A percentile compares a stretch with the other conserved stretches of the same genome.
These are phyloP conservation scores for Colostygia pectinataria DNA, from an alignment of 2,888 invertebrate species.

Conservation along the genomic window DNA sequence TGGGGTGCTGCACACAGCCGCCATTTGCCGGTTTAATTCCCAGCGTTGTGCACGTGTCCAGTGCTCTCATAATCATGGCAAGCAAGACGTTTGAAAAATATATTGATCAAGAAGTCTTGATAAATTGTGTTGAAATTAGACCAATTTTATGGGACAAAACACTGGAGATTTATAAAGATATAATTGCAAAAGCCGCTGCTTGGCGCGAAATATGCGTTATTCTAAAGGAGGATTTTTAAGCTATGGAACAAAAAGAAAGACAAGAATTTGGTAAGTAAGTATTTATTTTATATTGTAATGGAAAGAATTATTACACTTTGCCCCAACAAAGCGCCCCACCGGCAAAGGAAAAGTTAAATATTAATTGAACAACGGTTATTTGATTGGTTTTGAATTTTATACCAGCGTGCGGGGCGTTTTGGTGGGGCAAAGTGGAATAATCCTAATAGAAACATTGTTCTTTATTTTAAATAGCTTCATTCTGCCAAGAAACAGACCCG, in stretches of 20 bases:
- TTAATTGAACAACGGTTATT: too few species aligned
- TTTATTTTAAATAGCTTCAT: slow-evolving; percentile 25
- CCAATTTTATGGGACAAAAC: slow-evolving; percentile 30
- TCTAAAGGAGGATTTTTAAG: slow-evolving; percentile 12
- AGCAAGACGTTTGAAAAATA: background rate
- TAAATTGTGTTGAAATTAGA: background rate
- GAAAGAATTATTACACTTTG: too few species aligned
- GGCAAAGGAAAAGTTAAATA: too few species aligned
- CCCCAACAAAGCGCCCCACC: too few species aligned
- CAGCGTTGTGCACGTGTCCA: background rate
- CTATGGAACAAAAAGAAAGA: slow-evolving; percentile 11
- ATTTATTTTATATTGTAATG: slow-evolving; percentile 2
- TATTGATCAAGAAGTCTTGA: background rate
- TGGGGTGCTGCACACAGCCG: too few species aligned
- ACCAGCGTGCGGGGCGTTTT: too few species aligned
- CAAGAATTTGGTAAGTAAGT: slow-evolving; percentile 16
- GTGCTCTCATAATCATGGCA: background rate
- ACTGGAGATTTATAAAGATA: slow-evolving; percentile 22
- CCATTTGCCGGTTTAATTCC: background rate
- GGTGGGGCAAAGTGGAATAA: too few species aligned
- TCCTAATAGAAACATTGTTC: background rate
- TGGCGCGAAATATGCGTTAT: slow-evolving; percentile 14
- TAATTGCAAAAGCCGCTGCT: slow-evolving; percentile 15
- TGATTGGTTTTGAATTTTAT: too few species aligned
- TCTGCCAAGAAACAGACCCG: slow-evolving; percentile 26